Conservation (phyloP, 2,888 invertebrate species). For the Spisula solida region DNA sequence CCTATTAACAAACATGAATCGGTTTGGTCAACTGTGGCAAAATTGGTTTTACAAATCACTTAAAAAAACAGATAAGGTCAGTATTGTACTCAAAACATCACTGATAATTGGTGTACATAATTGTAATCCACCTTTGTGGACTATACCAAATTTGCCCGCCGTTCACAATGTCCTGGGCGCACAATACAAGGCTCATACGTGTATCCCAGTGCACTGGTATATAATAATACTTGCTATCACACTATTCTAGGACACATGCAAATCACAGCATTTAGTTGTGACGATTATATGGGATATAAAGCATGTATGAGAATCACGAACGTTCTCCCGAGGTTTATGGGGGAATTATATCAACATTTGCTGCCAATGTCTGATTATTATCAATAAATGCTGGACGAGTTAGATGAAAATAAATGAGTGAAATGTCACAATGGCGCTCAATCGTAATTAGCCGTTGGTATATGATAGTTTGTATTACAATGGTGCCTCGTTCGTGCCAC, state of each 20-base stretch:
- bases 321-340: not conserved
- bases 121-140: no score
- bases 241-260: not conserved
- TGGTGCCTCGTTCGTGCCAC: not conserved
- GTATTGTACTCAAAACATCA: no score
- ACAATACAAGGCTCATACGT: no score
- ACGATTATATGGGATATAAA: not conserved
- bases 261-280: not conserved
- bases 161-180: no score
- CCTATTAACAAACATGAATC: no score
- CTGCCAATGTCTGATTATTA: not conserved
- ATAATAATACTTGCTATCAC: no score
- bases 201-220: no score
- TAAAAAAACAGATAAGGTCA: no score
- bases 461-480: not conserved
- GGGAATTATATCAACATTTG: conserved; percentile 12
- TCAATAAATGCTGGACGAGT: not conserved
- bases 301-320: not conserved
- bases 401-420: conserved; percentile 10
- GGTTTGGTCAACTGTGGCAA: no score
- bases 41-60: no score
- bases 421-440: conserved; percentile 34
- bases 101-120: no score
- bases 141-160: no score
- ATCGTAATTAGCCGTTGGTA: conserved; percentile 27